A percentile compares a stretch with the other conserved stretches of the same genome.
These are phyloP conservation scores for Solea senegalensis DNA, from an alignment of 2,113 vertebrate species.

Conservation along the genomic window DNA sequence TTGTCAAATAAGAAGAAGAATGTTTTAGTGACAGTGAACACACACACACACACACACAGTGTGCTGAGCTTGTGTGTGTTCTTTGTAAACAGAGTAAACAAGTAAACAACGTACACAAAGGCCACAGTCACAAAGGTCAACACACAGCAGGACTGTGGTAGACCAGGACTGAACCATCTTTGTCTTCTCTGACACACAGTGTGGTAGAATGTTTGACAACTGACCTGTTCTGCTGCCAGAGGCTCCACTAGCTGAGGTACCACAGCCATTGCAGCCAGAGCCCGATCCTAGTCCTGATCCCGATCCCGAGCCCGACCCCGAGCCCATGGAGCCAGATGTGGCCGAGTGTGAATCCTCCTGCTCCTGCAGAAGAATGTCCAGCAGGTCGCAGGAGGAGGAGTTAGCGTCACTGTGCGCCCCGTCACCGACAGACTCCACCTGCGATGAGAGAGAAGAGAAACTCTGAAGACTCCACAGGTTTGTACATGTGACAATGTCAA, in stretches of 20 bases:
- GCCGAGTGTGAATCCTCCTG: slow-evolving; percentile 88
- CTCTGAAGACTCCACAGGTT: background rate
- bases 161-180: too few relatives aligned
- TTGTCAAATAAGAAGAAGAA: too few relatives aligned
- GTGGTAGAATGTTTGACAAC: background rate
- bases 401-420: slow-evolving; percentile 79
- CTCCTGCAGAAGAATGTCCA: slow-evolving; percentile 88
- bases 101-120: too few relatives aligned
- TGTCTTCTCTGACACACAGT: too few relatives aligned
- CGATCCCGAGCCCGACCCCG: slow-evolving; percentile 48
- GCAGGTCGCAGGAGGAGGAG: slow-evolving; percentile 88
- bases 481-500: too few relatives aligned
- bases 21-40: too few relatives aligned
- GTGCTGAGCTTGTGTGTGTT: too few relatives aligned
- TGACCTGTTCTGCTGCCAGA: slow-evolving; percentile 88
- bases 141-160: too few relatives aligned
- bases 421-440: slow-evolving; percentile 69
- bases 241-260: slow-evolving; percentile 69
- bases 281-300: slow-evolving; percentile 67
- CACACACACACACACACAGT: too few relatives aligned
- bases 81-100: too few relatives aligned
- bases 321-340: slow-evolving; percentile 79
- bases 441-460: background rate
- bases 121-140: too few relatives aligned
- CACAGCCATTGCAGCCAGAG: slow-evolving; percentile 81